Base-by-base conservation (phyloP, 1,140 invertebrate genomes). In the Drosophila fuyamai region DNA sequence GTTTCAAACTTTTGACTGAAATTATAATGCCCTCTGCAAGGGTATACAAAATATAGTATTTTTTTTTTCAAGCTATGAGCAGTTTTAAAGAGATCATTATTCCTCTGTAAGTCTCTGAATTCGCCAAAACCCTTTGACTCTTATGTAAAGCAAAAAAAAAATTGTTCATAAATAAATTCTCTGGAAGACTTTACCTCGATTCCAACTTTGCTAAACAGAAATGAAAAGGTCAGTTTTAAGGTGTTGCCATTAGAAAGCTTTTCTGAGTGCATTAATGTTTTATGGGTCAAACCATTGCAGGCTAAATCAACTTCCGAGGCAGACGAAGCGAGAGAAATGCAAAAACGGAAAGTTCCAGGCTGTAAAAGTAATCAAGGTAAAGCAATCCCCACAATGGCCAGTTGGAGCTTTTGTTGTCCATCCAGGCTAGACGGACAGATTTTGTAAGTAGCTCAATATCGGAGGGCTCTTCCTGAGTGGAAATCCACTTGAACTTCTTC, bases 211-310 rank as follows among this genome's bases (percentile, higher is more conserved):
- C 23, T 3, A 23, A 23, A 23, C 23, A 8, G 2, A 32, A 32
- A 32, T 7, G 6, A 32, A 14, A 4, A 9, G 0, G 13, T n/a
- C 13, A 7, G 1, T 29, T 4, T 0, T 6, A 4, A 27, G 29
- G 13, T n/a, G 46, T 23, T 27, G 0, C 13, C 4, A 12, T 32
- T 35, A 16, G 9, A 58, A 76, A 10, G 12, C 9, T 48, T 23
- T 58, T 7, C 38, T 12, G 9, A 43, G 27, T 62, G 54, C 13
- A 43, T 8, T 23, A 76, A 51, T 58, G 55, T 5, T 58, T 77
- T 77, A 32, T 77, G 74, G 65, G 76, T 71, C 76, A 78, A 67
- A 36, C 47, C 65, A 58, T 54, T 51, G 36, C 73, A 76, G 68
- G 63, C 47, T 53, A 77, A 71, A 48, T 53, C 65, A 70, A 71